Conservation (phyloP, 2,888 invertebrate species). For the Amblyteles armatorius region DNA sequence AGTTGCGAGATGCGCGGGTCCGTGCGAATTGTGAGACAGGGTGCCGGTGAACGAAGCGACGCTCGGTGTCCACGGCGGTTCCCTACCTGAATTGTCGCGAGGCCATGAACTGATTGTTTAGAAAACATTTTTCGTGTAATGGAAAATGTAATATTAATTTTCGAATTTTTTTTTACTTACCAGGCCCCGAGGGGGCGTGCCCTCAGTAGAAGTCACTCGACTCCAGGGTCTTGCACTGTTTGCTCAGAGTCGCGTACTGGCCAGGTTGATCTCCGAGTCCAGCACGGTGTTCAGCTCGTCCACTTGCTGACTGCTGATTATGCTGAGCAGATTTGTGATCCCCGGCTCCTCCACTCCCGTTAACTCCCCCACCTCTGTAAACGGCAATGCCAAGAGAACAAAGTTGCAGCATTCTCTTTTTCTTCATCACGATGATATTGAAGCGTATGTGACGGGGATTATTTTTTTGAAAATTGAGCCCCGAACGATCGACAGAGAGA, state of each 20-base stretch:
- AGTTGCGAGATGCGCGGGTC: slow-evolving; percentile 82
- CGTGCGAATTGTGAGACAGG: slow-evolving; percentile 83
- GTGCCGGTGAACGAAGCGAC: slow-evolving; percentile 83
- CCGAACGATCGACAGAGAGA: not conserved
- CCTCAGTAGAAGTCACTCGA: slow-evolving; percentile 98
- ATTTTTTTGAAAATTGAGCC: slow-evolving; percentile 22
- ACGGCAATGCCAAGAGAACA: slow-evolving; percentile 75
- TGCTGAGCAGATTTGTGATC: slow-evolving; percentile 85
- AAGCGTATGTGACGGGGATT: not conserved
- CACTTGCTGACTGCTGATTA: slow-evolving; percentile 86
- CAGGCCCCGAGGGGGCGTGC: slow-evolving; percentile 87
- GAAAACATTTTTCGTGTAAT: not conserved
- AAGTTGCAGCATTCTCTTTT: slow-evolving; percentile 81
- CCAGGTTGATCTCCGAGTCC: slow-evolving; percentile 85
- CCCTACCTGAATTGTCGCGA: slow-evolving; percentile 77
- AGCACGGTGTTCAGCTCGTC: slow-evolving; percentile 84
- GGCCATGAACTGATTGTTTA: slow-evolving; percentile 8
- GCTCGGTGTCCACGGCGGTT: slow-evolving; percentile 84
- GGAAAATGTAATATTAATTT: not conserved
- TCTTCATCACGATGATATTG: slow-evolving; percentile 13
- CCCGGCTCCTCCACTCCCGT: slow-evolving; percentile 82
- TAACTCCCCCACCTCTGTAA: slow-evolving; percentile 85
- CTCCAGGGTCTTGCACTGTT: slow-evolving; percentile 97
- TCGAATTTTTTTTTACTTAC: slow-evolving; percentile 70
- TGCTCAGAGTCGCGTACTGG: slow-evolving; percentile 97